Base-by-base conservation (phyloP, 2,797 vertebrate species). In the Loriculus beryllinus region DNA sequence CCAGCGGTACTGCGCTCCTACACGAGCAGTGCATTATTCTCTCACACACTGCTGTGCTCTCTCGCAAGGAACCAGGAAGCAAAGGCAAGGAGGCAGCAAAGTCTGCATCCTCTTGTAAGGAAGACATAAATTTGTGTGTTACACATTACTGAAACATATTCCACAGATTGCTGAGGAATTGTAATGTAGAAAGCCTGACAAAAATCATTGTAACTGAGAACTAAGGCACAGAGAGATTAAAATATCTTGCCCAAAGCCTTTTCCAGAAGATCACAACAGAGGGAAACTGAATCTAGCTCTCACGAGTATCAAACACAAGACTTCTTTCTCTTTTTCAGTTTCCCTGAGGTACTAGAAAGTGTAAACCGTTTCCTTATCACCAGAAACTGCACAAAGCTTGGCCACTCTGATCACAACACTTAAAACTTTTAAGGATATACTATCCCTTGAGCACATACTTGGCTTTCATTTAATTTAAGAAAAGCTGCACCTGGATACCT, bases 11-110 rank as follows among this genome's bases (percentile, higher is more conserved):
- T 14, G 48, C 18, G 3, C 39, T 43, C 48, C 28, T 17, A 29
- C 1, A 7, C 0, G 29, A 82, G 54, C 54, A 18, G 15, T 15
- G 3, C 0, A 0, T 6, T 4, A 6, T 37, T 47, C 21, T 54
- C 26, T 52, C 21, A 15, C 12, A 51, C 56, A 45, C 28, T 0
- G 0, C 8, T 8, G 10, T 8, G 43, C 70, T 42, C 26, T 62
- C 0, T 1, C 4, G 2, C 0, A 0, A 82, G 49, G 21, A 57
- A 69, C 9, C 0, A 0, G 14, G 29, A 45, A 60, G 33, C 35
- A 49, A 39, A 31, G 29, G 52, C 43, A 22, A 39, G 40, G 25
- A 81, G 21, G 57, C 39, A 51, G 60, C 1, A 0, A 60, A 33
- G 19, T 19, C 39, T 51, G 70, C 29, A 39, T 8, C 14, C 26